Percentiles rank a stretch among this genome's conserved stretches.
These are phyloP conservation scores for Acromyrmex charruanus DNA, from an alignment of 1,140 invertebrate species.

Conservation along the genomic window DNA sequence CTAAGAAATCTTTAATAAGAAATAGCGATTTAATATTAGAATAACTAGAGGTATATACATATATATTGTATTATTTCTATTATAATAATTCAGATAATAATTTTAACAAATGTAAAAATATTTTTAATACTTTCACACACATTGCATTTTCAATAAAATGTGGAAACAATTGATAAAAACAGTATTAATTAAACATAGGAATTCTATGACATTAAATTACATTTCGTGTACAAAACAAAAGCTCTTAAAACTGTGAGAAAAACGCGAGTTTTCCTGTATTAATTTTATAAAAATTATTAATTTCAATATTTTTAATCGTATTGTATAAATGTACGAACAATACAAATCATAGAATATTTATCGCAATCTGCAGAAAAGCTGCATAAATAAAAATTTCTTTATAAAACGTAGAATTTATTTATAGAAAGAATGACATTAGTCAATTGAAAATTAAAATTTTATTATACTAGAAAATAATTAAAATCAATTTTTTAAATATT, in stretches of 20 bases:
- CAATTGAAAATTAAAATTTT: background rate
- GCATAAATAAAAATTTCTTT: background rate
- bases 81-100: background rate
- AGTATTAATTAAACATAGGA: conserved; percentile 31
- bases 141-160: conserved; percentile 2
- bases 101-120: background rate
- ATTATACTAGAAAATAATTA: background rate
- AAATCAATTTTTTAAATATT: conserved; percentile 6
- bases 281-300: conserved; percentile 32
- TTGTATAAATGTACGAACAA: background rate
- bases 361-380: background rate
- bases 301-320: conserved; percentile 30
- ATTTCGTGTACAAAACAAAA: conserved; percentile 22
- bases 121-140: background rate
- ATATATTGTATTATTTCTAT: background rate
- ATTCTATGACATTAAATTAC: conserved; percentile 29
- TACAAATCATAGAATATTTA: conserved; percentile 3
- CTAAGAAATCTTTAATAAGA: background rate
- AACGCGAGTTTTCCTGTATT: background rate
- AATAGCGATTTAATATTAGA: conserved; percentile 22
- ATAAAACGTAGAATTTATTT: conserved; percentile 9
- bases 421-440: conserved; percentile 2
- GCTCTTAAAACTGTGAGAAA: conserved; percentile 30
- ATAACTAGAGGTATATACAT: background rate
- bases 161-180: conserved; percentile 7